phyloP scores from a whole-genome alignment of 35 echinoderm and acorn worm genomes.

The Apostichopus californicus region DNA sequence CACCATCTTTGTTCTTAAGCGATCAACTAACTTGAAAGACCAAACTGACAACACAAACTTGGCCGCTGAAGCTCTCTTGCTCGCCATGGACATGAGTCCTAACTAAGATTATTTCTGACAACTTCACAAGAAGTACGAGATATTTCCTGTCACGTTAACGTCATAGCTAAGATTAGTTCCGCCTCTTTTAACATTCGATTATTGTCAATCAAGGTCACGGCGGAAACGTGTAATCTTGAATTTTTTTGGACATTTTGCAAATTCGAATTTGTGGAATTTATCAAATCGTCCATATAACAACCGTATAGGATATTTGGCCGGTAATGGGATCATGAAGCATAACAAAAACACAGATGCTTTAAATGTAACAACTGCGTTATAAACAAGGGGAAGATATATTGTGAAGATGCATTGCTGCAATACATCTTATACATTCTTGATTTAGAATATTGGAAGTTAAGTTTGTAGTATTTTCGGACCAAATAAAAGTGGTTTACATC shows the following conservation, averaged over 20 bases:
- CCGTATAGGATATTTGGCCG: not conserved
- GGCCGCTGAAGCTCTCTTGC: not conserved
- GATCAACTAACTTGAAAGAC: not conserved
- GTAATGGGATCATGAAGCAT: too few species aligned
- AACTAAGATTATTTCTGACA: not conserved
- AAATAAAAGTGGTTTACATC: too few species aligned
- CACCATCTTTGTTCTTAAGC: not conserved
- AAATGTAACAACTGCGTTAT: too few species aligned
- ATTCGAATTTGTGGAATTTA: not conserved
- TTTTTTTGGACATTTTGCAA: not conserved
- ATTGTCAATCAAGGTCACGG: not conserved
- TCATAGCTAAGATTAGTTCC: constrained; percentile 4
- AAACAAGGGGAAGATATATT: too few species aligned
- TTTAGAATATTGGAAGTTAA: too few species aligned
- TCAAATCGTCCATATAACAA: not conserved
- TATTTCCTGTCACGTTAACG: not conserved
- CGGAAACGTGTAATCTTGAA: not conserved
- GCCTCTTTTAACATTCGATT: not conserved
- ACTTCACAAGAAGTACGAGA: not conserved
- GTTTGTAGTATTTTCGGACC: too few species aligned
- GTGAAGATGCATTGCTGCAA: too few species aligned
- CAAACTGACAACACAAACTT: not conserved
- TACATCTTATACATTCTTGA: too few species aligned
- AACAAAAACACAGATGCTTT: too few species aligned
- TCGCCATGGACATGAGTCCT: not conserved